Evolutionary conservation across 2,113 vertebrate species (phyloP), one percentile per base, ranked within the genome.

Genomic region (Planiliza haematocheilus): DNA sequence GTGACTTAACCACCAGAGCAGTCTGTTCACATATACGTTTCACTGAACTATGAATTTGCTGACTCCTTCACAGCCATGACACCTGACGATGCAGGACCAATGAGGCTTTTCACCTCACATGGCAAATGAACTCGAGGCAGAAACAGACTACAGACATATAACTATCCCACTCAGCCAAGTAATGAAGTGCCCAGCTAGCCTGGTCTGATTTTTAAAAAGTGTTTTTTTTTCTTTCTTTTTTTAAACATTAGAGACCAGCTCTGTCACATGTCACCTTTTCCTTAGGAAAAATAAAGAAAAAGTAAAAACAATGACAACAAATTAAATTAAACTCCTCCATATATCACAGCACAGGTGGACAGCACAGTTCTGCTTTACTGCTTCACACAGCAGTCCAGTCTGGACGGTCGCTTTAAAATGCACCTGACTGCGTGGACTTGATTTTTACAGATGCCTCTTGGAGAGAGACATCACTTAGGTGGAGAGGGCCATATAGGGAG

Each of bases 401-500:
- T 42, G 56, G 76, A 59, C 14, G 45, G 70, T 18, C 20, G 17
- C 59, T 70, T 6, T 14, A 49, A 65, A 49, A 59, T 11, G 16
- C 12, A 18, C 24, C 69, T 8, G 61, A 55, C 10, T 49, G 38
- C 24, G 16, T 1, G 11, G 20, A 37, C 12, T 41, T 14, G 51
- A 49, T 17, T 20, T 34, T 17, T 24, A 34, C 21, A 57, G 18
- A 50, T 12, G 11, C 20, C 52, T 51, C 57, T 51, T 17, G 10
- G 16, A 1, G 2, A 42, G 14, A 7, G 12, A 34, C 42, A 17
- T 91, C 84, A 91, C 61, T 92, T 90, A 11, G 91, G 88, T 3
- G 91, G 67, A 8, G 90, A 59, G 8, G 83, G 85, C 97, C 97
- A 98, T 82, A 99, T 95, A 30, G 98, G 97, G 38, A 99, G 90